Conservation (phyloP, 2,888 invertebrate genomes). For the Schizaphis graminum region DNA sequence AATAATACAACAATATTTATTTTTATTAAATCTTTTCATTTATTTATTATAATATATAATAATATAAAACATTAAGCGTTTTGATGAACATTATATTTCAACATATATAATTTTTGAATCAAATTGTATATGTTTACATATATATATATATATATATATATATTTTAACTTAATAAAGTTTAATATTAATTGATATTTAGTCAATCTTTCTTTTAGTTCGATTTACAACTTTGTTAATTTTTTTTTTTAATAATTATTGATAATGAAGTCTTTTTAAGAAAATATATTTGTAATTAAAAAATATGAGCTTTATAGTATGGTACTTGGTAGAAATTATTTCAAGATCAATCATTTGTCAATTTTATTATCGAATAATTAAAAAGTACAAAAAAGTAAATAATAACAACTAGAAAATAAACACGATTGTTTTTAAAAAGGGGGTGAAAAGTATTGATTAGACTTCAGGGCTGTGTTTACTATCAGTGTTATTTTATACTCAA, state of each 20-base stretch:
- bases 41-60: neutral
- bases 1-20: neutral
- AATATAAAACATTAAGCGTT: neutral
- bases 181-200: neutral
- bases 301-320: neutral
- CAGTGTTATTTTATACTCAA: slow-evolving; percentile 4
- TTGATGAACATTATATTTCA: neutral
- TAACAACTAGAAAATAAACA: neutral
- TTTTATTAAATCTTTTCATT: neutral
- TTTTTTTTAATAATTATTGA: neutral
- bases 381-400: slow-evolving; percentile 12
- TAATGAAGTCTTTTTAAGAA: neutral
- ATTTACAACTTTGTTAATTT: neutral
- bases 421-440: slow-evolving; percentile 28
- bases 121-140: neutral
- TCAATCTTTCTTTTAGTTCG: neutral
- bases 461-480: neutral
- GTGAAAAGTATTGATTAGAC: slow-evolving; percentile 44
- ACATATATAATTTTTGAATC: neutral
- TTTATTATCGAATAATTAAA: neutral
- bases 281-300: neutral
- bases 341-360: neutral
- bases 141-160: neutral
- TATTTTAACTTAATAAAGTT: neutral
- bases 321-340: neutral